Evolutionary conservation across 2,113 vertebrate genomes (phyloP), one percentile per base, ranked within the genome.

Genomic region (Brachyhypopomus gauderio): DNA sequence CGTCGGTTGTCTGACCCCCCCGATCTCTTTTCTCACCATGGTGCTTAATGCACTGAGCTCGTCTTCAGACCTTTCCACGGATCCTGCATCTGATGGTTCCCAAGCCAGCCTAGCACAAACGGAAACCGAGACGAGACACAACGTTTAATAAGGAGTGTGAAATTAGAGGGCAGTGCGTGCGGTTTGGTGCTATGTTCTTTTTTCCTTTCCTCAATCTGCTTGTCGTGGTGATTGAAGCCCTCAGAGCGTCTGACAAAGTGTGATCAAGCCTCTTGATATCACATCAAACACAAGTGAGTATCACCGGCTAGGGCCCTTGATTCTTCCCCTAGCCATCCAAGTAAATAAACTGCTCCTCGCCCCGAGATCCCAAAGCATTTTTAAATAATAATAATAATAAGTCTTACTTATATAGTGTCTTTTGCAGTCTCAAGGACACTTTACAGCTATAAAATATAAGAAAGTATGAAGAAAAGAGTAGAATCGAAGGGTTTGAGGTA

Each of bases 101-200:
- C 25, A 22, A 79, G 55, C 63, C 41, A 77, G 41, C 58, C 12
- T 25, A 25, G 72, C 84, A 76, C 79, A 81, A 82, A 70, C 71
- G 70, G 23, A 17, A 66, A 58, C 27, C 80, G 77, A 67, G n/a
- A 70, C 86, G 41, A 84, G 48, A 73, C 80, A 85, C 30, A 38
- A 85, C 79, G 83, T 73, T 84, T 71, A 86, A 86, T 85, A 11
- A 63, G 64, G 25, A 58, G 66, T 45, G 45, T 66, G 67, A 80
- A 76, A 84, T 80, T 22, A 22, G 52, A 60, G 34, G 30, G 8
- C n/a, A 69, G 52, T n/a, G 66, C 38, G 30, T 56, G 73, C 30
- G 56, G 34, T 34, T 8, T 34, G 77, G 62, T 72, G 45, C 25
- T 48, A 14, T 59, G 9, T 52, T 52, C 9, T 12, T 41, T 41